Evolutionary conservation across 2,113 vertebrate species (phyloP).

Genomic region (Desmodus rotundus): DNA sequence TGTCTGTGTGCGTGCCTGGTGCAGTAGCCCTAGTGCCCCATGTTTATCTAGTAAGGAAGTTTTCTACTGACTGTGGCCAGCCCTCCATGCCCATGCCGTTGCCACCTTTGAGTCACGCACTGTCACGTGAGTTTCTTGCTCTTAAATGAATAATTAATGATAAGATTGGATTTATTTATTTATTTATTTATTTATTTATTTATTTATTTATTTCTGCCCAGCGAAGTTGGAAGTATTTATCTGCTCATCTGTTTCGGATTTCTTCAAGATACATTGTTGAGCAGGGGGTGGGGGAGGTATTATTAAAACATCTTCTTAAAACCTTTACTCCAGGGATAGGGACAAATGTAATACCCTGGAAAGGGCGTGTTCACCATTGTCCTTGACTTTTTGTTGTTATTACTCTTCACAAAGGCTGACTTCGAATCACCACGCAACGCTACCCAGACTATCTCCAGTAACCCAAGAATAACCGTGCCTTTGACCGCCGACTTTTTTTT

Average conservation of each 20-base stretch:
- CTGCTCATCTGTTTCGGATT: background rate
- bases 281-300: too few relatives aligned
- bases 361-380: background rate
- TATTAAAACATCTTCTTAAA: background rate
- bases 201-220: background rate
- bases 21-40: background rate
- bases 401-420: background rate
- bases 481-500: constrained; percentile 59
- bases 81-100: background rate
- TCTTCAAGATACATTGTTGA: background rate
- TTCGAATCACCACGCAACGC: constrained; percentile 10
- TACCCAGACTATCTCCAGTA: background rate
- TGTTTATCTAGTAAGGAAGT: background rate
- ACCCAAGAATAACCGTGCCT: constrained; percentile 46
- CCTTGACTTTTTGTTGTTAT: background rate
- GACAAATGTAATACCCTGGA: background rate
- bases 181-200: background rate
- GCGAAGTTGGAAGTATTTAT: background rate
- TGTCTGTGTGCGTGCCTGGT: background rate
- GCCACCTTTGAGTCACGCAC: background rate
- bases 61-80: background rate
- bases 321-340: background rate
- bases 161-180: background rate
- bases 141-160: background rate
- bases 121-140: constrained; percentile 2